Conservation (phyloP, 2,797 vertebrate genomes). For the Xerus rutilus region DNA sequence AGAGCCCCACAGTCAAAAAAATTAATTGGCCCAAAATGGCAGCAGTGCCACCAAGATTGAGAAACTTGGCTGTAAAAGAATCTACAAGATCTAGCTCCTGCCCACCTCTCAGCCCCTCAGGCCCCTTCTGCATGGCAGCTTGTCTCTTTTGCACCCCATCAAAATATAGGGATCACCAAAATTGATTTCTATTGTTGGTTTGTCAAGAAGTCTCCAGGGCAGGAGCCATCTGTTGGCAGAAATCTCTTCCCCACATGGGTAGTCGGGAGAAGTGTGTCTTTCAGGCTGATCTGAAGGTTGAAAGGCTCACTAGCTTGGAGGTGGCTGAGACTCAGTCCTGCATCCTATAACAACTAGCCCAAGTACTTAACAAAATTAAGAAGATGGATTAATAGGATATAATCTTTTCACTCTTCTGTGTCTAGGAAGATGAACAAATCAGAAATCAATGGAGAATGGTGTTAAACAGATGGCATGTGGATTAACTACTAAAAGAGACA, state of each 20-base stretch:
- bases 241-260: background rate
- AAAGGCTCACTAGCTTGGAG: background rate
- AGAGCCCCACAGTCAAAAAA: background rate
- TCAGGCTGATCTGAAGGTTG: background rate
- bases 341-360: background rate
- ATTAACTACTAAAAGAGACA: conserved; percentile 32
- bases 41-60: background rate
- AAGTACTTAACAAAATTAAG: conserved; percentile 1
- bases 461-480: conserved; percentile 1
- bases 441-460: conserved; percentile 53
- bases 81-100: background rate
- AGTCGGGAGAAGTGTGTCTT: background rate
- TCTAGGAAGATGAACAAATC: conserved; percentile 58
- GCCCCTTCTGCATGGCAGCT: background rate
- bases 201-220: background rate
- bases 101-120: background rate
- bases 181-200: background rate
- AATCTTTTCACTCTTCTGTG: conserved; percentile 23
- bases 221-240: background rate
- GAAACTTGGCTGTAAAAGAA: background rate
- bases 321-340: background rate
- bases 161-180: background rate
- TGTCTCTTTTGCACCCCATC: background rate
- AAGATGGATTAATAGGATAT: background rate
- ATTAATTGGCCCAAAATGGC: background rate